Evolutionary conservation across 1,140 invertebrate genomes (phyloP).

Genomic region (Melitaea cinxia): DNA sequence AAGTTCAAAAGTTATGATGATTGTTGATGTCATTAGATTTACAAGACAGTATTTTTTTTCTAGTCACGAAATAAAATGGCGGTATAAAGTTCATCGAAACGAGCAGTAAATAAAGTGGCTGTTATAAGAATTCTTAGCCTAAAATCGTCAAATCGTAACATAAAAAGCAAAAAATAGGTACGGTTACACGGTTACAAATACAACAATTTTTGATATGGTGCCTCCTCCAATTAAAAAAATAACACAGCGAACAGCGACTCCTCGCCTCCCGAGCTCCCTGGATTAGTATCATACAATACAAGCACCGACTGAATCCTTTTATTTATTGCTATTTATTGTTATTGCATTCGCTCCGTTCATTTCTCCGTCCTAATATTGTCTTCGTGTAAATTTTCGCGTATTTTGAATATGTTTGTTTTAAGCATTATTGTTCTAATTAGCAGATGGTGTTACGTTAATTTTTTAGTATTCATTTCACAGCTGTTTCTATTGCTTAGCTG

Average conservation of each 20-base stretch:
- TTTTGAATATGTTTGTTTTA: conserved; percentile 62
- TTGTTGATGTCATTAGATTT: no score
- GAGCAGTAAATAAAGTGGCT: no score
- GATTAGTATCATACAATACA: conserved; percentile 82
- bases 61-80: no score
- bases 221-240: background rate
- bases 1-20: no score
- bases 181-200: background rate
- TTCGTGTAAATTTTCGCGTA: conserved; percentile 77
- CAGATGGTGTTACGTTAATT: conserved; percentile 47
- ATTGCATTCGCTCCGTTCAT: conserved; percentile 77
- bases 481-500: background rate
- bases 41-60: no score
- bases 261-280: conserved; percentile 46
- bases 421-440: conserved; percentile 75
- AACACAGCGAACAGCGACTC: conserved; percentile 44
- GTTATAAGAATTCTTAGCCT: no score
- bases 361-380: conserved; percentile 78
- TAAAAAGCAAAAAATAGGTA: no score
- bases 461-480: conserved; percentile 9
- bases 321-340: conserved; percentile 83
- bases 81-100: no score
- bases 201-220: no score
- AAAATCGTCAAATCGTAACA: no score
- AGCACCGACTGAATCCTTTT: conserved; percentile 82